Percentiles rank a stretch among this genome's conserved stretches.
Evolutionary conservation across 2,888 invertebrate species (phyloP).

Genomic region (Apodemia duryi): DNA sequence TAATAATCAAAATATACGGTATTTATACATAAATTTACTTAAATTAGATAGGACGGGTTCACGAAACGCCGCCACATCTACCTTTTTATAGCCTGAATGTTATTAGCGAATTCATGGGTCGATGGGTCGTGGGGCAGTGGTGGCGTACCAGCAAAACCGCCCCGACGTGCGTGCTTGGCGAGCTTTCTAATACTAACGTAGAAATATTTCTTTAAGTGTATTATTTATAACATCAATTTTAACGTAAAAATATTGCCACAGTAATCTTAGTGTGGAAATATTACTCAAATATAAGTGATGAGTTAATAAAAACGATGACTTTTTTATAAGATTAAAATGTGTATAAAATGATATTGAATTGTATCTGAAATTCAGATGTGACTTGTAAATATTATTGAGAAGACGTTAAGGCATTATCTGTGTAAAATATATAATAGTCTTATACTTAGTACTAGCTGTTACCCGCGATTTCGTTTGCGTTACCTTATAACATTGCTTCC

Average conservation of each 20-base stretch:
- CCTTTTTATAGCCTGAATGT: conserved; percentile 37
- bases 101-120: conserved; percentile 33
- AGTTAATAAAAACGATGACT: background rate
- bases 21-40: background rate
- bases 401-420: too few relatives aligned
- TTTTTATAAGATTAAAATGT: too few relatives aligned
- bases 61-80: conserved; percentile 27
- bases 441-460: too few relatives aligned
- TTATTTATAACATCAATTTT: background rate
- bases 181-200: conserved; percentile 15
- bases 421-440: too few relatives aligned
- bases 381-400: too few relatives aligned
- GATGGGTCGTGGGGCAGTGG: conserved; percentile 56
- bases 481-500: too few relatives aligned
- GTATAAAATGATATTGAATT: too few relatives aligned
- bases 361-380: too few relatives aligned
- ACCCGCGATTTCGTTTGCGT: too few relatives aligned
- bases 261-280: background rate
- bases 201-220: conserved; percentile 8
- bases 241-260: background rate
- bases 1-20: background rate
- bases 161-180: conserved; percentile 50
- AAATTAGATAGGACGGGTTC: conserved; percentile 3
- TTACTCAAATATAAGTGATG: background rate
- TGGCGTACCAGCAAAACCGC: conserved; percentile 56